Conservation (phyloP, 2,888 invertebrate species). For the Philonicus albiceps region DNA sequence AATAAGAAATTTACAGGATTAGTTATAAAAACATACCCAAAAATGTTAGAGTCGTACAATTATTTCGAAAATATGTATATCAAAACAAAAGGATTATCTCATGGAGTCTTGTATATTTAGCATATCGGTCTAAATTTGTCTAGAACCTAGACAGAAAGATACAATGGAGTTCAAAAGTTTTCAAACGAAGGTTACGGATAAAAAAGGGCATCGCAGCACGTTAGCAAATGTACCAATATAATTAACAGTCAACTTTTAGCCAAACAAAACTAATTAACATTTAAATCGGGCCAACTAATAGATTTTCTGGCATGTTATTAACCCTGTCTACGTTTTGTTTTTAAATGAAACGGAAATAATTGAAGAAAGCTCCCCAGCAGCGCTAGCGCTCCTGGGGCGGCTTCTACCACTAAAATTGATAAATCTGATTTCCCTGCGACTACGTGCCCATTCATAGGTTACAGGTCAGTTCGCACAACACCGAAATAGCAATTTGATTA, state of each 20-base stretch:
- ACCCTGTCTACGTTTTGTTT: background rate
- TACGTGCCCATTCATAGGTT: conserved; percentile 28
- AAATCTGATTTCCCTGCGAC: background rate
- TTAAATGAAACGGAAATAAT: conserved; percentile 1
- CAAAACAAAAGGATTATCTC: no score
- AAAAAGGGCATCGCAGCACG: background rate
- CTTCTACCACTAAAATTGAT: background rate
- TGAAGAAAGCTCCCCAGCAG: background rate
- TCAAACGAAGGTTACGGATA: no score
- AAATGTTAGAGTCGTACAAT: no score
- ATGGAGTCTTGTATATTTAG: no score
- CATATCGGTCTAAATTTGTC: no score
- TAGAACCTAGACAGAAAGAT: no score
- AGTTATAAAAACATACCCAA: no score
- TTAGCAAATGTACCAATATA: background rate
- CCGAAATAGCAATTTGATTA: conserved; percentile 24
- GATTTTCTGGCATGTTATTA: background rate
- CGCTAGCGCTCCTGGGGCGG: background rate
- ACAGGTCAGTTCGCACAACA: conserved; percentile 18
- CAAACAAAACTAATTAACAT: background rate
- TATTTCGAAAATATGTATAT: no score
- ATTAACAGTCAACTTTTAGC: background rate
- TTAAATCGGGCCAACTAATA: background rate
- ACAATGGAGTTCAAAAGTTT: no score
- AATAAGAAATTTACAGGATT: no score